Conservation (phyloP, 2,888 invertebrate genomes). For the Invenusta paracnida region DNA sequence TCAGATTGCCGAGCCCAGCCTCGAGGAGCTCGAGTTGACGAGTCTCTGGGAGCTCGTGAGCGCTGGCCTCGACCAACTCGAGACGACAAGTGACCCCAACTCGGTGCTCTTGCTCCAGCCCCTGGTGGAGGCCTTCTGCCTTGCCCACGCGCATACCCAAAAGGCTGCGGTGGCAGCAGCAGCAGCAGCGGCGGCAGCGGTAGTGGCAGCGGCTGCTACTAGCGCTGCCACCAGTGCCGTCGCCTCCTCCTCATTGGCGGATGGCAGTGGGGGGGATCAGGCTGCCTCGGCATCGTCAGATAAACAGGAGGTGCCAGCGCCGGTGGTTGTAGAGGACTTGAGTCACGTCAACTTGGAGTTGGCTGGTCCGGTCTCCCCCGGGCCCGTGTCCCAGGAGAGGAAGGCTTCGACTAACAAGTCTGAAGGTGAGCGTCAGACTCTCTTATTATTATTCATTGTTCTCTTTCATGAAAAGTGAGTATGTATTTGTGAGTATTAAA, state of each 20-base stretch:
- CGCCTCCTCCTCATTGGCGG: too few species aligned
- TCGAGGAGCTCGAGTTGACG: neutral
- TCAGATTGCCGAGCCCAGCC: neutral
- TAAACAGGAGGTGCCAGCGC: too few species aligned
- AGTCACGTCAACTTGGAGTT: neutral
- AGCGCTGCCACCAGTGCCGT: neutral
- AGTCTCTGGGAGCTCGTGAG: conserved; percentile 72
- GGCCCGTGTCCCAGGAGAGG: neutral
- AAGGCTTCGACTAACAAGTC: neutral
- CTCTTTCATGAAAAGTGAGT: too few species aligned
- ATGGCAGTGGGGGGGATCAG: too few species aligned
- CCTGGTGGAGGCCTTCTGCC: conserved; percentile 82
- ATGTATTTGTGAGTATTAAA: too few species aligned
- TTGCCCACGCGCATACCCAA: conserved; percentile 72
- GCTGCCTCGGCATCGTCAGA: too few species aligned
- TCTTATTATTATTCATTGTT: too few species aligned
- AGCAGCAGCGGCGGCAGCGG: neutral
- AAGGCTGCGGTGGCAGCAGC: conserved; percentile 49
- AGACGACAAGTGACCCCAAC: conserved; percentile 78
- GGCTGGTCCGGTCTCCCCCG: neutral
- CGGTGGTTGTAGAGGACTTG: too few species aligned
- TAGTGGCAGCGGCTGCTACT: neutral
- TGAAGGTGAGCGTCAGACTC: neutral
- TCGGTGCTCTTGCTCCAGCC: conserved; percentile 79
- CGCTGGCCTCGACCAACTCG: conserved; percentile 72